Base-by-base conservation (phyloP, 2,888 invertebrate species). In the Holacanthella duospinosa region DNA sequence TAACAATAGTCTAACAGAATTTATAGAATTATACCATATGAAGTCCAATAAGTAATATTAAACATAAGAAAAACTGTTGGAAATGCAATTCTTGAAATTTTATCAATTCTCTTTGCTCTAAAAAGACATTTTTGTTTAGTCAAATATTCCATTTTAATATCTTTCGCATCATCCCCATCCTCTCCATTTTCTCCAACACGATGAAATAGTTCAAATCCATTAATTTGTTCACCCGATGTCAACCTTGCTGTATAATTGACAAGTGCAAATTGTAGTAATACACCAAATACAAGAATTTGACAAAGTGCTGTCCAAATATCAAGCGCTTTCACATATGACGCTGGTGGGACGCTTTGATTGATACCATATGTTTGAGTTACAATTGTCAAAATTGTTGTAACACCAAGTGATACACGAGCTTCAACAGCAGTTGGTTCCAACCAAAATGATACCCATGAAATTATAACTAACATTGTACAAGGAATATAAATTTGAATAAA, bases 251-350 rank as follows among this genome's bases (percentile, higher is more conserved):
- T 59, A 62, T 80, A 80, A 72, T 81, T 80, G 55, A 81, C 81
- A 26, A 81, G 75, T 1, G 81, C 80, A 70, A 81, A 82, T 74
- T 81, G 81, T 4, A 81, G 74, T 29, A 82, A 74, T 1, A 81
- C 80, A 1, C 79, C 79, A 72, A 82, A 81, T 24, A 81, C 81
- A 74, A 82, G 81, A 1, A 79, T 2, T 48, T 65, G 59, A 53
- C 68, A 68, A 26, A 55, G 57, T 0, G 64, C 77, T 68, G 78
- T 78, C 78, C 78, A 79, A 3, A 80, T 76, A 68, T 79, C 78
- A 29, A 79, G 77, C 12, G 79, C 79, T 68, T 82, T 82, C 0
- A 81, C 80, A 73, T 82, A 82, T 48, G 80, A 79, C 36, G 82
- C 81, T 1, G 81, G 79, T 1, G 82, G 81, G 1, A 77, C 72